phyloP scores from a whole-genome alignment of 2,797 vertebrate genomes.

The Falco concolor region DNA sequence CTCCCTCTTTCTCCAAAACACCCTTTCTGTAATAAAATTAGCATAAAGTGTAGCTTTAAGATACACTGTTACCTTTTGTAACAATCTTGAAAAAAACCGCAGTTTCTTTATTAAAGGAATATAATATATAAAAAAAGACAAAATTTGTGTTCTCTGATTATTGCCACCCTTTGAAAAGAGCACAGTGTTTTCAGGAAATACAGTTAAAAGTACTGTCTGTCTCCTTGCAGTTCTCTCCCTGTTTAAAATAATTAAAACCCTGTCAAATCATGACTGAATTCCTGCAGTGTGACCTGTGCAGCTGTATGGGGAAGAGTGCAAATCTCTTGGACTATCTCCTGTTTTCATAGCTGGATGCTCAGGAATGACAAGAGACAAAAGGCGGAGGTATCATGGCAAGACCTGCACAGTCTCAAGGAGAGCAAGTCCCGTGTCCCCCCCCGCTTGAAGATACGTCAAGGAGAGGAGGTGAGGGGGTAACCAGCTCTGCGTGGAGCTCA shows the following conservation, averaged over 20 bases:
- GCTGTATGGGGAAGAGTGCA: not conserved
- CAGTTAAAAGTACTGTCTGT: not conserved
- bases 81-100: not conserved
- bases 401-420: not conserved
- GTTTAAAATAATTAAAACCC: not conserved
- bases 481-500: rapidly evolving
- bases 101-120: not conserved
- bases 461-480: not conserved
- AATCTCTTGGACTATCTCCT: not conserved
- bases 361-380: rapidly evolving
- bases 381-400: not conserved
- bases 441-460: rapidly evolving
- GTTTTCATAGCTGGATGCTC: not conserved
- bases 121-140: not conserved
- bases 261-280: not conserved
- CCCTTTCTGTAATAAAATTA: not conserved
- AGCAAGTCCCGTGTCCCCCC: rapidly evolving
- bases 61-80: not conserved
- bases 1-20: not conserved
- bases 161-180: not conserved
- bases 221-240: not conserved
- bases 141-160: not conserved
- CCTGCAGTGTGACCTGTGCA: not conserved
- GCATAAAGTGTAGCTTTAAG: not conserved
- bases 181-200: not conserved